Percentiles rank a stretch among this genome's conserved stretches.
Evolutionary conservation across 2,797 vertebrate genomes (phyloP).

Genomic region (Otolemur crassicaudatus): DNA sequence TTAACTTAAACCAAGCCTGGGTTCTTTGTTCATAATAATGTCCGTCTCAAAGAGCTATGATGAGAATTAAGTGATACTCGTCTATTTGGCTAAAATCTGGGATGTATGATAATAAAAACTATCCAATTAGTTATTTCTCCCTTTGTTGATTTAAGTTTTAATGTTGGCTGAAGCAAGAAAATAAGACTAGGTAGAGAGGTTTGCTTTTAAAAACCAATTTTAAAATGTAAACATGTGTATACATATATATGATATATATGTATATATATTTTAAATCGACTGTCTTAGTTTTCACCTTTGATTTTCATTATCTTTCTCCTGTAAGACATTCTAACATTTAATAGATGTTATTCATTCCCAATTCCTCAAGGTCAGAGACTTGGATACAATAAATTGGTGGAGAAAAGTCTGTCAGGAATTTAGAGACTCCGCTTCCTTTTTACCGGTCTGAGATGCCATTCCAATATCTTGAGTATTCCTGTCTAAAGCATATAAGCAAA

Average conservation of each 20-base stretch:
- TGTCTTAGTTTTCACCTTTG: not conserved
- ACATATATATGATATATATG: too few species aligned
- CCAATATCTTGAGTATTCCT: not conserved
- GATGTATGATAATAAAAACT: not conserved
- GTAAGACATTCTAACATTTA: conserved; percentile 51
- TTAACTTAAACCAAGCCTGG: not conserved
- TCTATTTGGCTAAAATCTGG: not conserved
- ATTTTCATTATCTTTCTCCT: conserved; percentile 29
- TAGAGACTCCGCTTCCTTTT: not conserved
- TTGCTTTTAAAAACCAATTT: conserved; percentile 12
- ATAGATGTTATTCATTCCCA: not conserved
- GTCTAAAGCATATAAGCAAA: not conserved
- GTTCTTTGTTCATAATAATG: conserved; percentile 12
- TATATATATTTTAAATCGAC: not conserved
- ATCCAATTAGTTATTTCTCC: conserved; percentile 18
- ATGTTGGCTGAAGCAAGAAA: not conserved
- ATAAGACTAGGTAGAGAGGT: not conserved
- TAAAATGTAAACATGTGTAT: not conserved
- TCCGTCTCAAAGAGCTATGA: not conserved
- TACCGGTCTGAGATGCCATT: not conserved
- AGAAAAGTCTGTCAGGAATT: conserved; percentile 6
- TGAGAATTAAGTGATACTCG: conserved; percentile 25
- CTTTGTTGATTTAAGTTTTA: conserved; percentile 41
- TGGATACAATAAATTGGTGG: not conserved
- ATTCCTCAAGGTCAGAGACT: conserved; percentile 33